Evolutionary conservation across 2,797 vertebrate genomes (phyloP), one percentile per base, ranked within the genome.

Genomic region (Knipowitschia caucasica): DNA sequence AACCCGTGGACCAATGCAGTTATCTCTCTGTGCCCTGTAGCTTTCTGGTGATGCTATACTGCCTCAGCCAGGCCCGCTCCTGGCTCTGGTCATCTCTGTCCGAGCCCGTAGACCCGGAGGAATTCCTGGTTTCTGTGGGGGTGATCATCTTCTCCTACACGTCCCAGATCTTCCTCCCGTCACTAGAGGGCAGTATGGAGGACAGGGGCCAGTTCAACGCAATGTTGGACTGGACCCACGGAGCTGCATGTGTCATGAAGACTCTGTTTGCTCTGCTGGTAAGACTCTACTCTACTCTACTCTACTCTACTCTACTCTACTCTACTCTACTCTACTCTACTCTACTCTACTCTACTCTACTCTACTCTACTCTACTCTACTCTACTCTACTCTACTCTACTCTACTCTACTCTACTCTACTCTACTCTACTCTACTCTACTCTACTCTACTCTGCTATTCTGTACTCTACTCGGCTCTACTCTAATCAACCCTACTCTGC

Each of bases 101-200:
- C 2, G 64, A 87, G 35, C 78, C 74, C 0, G 62, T 84, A 62
- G 84, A 92, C 46, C 92, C 92, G 17, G 88, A 91, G 54, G 84
- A 89, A 50, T 91, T 94, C 66, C 78, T 92, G 1, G 75, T 92
- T 58, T 92, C 92, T 0, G 85, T 88, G 25, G 91, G 91, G 0
- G 87, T 92, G 62, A 92, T 93, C 24, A 92, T 93, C 82, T 94
- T 93, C 82, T 92, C 92, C 71, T 95, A 94, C 57, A 94, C 92
- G 23, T 94, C 91, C 0, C 90, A 92, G 86, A 90, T 93, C 81
- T 92, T 91, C 83, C 90, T 94, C 67, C 89, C 89, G 44, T 80
- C 89, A 3, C 73, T 92, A 42, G 90, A 94, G 88, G 91, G 86
- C 50, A 89, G 80, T 45, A 91, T 92, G 93, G 84, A 81, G 58